Evolutionary conservation across 2,888 invertebrate species (phyloP).

Genomic region (Brachyptera risi): DNA sequence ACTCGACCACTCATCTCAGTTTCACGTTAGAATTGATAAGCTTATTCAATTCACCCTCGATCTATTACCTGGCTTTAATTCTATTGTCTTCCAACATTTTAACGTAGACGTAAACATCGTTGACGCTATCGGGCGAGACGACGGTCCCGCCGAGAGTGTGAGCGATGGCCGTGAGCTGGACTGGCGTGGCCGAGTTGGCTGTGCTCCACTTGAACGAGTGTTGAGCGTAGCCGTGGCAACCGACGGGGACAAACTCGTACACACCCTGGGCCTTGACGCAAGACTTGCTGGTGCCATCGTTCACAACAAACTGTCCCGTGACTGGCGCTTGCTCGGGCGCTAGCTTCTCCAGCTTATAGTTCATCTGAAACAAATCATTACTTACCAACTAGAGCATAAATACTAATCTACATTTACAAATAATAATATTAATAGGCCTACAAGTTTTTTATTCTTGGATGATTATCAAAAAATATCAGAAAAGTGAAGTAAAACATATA

Average conservation of each 20-base stretch:
- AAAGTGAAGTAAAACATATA: too few species aligned
- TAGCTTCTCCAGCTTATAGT: constrained; percentile 29
- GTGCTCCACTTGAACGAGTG: constrained; percentile 50
- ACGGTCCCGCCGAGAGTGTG: constrained; percentile 52
- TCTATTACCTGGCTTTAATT: neutral
- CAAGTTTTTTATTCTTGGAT: too few species aligned
- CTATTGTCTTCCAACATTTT: neutral
- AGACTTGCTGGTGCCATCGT: constrained; percentile 27
- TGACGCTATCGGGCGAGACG: constrained; percentile 49
- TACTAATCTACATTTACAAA: too few species aligned
- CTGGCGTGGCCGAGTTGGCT: constrained; percentile 40
- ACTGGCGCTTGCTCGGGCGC: constrained; percentile 22
- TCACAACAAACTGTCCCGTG: constrained; percentile 11
- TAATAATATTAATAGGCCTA: too few species aligned
- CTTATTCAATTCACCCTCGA: constrained; percentile 3
- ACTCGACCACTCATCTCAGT: too few species aligned
- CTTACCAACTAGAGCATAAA: too few species aligned
- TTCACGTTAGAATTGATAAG: too few species aligned
- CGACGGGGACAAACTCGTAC: constrained; percentile 67
- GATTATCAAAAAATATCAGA: too few species aligned
- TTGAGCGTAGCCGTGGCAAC: constrained; percentile 74
- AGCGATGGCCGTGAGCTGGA: constrained; percentile 50
- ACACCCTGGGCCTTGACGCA: constrained; percentile 68
- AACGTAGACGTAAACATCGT: constrained; percentile 48
- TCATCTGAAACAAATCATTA: constrained; percentile 29